Base-by-base conservation (phyloP, 2,797 vertebrate genomes). In the Sebastes iracundus region DNA sequence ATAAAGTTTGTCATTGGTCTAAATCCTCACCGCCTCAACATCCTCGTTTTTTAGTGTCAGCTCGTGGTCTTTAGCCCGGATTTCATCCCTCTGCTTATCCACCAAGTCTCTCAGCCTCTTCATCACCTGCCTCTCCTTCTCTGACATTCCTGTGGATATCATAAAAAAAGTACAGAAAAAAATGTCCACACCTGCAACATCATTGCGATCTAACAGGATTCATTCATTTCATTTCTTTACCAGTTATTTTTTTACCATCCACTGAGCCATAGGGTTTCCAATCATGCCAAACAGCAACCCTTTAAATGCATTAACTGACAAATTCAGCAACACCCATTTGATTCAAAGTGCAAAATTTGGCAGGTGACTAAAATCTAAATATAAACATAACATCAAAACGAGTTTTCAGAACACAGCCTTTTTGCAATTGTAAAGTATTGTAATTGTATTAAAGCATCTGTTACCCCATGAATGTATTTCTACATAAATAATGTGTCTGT, bases 81-180 rank as follows among this genome's bases (percentile, higher is more conserved):
- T 97, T 94, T 98, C 97, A 67, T 98, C 97, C 12, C 96, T 96
- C 89, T 99, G 98, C 76, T 97, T 98, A 89, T 98, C 96, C 49
- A 97, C 97, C 77, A 97, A 95, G 88, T 97, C 96, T 84, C 96
- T 97, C 87, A 99, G 95, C 90, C 95, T 97, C 88, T 96, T 97
- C 96, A 97, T 97, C 84, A 96, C 94, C 90, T 97, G 96, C 25
- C 90, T 93, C 76, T 98, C 97, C 53, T 96, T 96, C 88, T 98
- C 97, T 0, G 96, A 96, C 95, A 96, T 97, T 71, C 96, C 97
- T 97, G 93, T 23, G 56, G 38, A 4, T 32, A 79, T 62, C 30
- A 80, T 27, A 35, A 60, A 27, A 58, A 42, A 70, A 56, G 14
- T 23, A 79, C 5, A 53, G 14, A 56, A 38, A 30, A 18, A 23